Base-by-base conservation (phyloP, 2,113 vertebrate species). In the Melanocharis versteri region DNA sequence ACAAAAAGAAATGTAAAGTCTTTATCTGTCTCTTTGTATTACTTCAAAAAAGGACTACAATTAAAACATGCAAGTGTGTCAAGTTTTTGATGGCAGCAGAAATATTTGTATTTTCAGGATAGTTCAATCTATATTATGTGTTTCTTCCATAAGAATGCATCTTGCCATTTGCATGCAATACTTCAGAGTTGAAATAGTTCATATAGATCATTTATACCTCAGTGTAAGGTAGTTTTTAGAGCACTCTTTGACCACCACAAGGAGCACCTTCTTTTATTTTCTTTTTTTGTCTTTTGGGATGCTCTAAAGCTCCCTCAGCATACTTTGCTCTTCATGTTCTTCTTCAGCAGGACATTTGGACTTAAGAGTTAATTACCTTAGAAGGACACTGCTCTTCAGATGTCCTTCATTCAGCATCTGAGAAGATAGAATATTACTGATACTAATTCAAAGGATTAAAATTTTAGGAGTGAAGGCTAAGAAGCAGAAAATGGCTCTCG, bases 401-500 rank as follows among this genome's bases (percentile, higher is more conserved):
- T 94, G 79, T 92, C 95, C 76, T 97, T 97, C 91, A 92, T 42
- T 97, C 72, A 81, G 87, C 48, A 95, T 96, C 93, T 93, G 75
- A 96, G 84, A 90, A 94, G 60, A 68, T 92, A 53, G 60, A 80
- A 47, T 96, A 83, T 94, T 97, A 69, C 3, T 90, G 77, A 89
- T 96, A 73, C 28, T 97, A 76, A 91, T 95, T 94, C 87, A 94
- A 65, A 94, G 79, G 92, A 69, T 93, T 96, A 94, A 96, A 96
- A 94, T 92, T 97, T 97, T 96, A 76, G 54, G 76, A 97, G 84
- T 94, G 94, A 79, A 89, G 54, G 80, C 57, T 97, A 91, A 96
- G 94, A 87, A 96, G 71, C 82, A 83, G 89, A 83, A 96, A 97
- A 96, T 96, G 48, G 82, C 83, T 97, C 64, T 94, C 61, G 2